Evolutionary conservation across 1,140 invertebrate genomes (phyloP), one percentile per base, ranked within the genome.

Genomic region (Planococcus citri): DNA sequence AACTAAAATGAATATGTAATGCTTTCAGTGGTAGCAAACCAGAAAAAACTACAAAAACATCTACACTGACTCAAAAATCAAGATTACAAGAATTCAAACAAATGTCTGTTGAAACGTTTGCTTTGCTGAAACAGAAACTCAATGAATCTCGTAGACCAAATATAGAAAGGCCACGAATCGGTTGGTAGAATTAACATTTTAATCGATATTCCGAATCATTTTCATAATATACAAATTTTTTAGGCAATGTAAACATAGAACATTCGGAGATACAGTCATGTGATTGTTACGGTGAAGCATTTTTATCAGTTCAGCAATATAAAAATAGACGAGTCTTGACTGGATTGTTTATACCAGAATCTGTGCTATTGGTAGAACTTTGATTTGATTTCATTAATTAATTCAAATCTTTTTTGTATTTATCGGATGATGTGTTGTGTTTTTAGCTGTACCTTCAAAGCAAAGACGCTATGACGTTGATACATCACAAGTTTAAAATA

Each of bases 231-330:
- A 17, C 10, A 25, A 27, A 24, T 24, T 64, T n/a, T n/a, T 64
- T 25, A 64, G 60, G 60, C 9, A 64, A 25, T 25, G 10, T 27
- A 24, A 27, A 14, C 17, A 64, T 27, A 10, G 60, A 64, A 25
- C 21, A 25, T 9, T 24, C 60, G 3, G 60, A 64, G 24, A 25
- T 64, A 27, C 60, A 64, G 25, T 24, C 60, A 4, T 64, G 21
- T 25, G 60, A 64, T 64, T 64, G 60, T 20, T 64, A 64, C 60
- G 60, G 60, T 64, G 60, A 64, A 25, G 60, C 60, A 2, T 64
- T 64, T 64, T 27, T 64, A 64, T 64, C 60, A 24, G 60, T 64
- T 22, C 60, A 64, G 25, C 60, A 27, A 17, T 64, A 64, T 27
- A 24, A 27, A 64, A 64, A 64, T 64, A 10, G 60, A 14, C 12